Percentiles rank a stretch among this genome's conserved stretches.
phyloP scores from a whole-genome alignment of 2,888 invertebrate species.

The Nephrotoma appendiculata region DNA sequence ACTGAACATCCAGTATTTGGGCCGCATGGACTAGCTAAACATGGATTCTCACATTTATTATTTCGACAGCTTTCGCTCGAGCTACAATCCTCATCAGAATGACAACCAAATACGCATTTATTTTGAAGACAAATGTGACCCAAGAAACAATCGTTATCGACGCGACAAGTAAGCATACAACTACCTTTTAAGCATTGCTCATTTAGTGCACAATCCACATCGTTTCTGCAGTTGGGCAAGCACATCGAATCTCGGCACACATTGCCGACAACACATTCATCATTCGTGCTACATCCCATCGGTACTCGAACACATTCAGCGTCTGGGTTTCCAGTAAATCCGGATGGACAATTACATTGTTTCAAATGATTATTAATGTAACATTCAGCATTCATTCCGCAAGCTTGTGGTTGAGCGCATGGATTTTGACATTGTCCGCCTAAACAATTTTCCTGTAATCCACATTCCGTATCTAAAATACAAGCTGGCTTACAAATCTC shows the following conservation, averaged over 20 bases:
- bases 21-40: slow-evolving; percentile 62
- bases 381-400: slow-evolving; percentile 75
- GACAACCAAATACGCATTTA: slow-evolving; percentile 75
- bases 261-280: slow-evolving; percentile 56
- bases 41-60: slow-evolving; percentile 69
- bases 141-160: slow-evolving; percentile 84
- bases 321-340: slow-evolving; percentile 72
- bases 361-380: slow-evolving; percentile 54
- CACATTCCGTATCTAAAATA: slow-evolving; percentile 64
- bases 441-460: slow-evolving; percentile 59
- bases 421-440: slow-evolving; percentile 72
- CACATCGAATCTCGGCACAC: slow-evolving; percentile 73
- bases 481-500: slow-evolving; percentile 70
- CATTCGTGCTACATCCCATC: slow-evolving; percentile 51
- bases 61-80: slow-evolving; percentile 68
- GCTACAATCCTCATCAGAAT: slow-evolving; percentile 75
- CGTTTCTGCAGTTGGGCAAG: slow-evolving; percentile 55
- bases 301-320: slow-evolving; percentile 81
- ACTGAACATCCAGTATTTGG: slow-evolving; percentile 72
- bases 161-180: slow-evolving; percentile 75
- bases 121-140: slow-evolving; percentile 80
- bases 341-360: slow-evolving; percentile 68
- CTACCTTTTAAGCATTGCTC: slow-evolving; percentile 73
- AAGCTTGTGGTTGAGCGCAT: slow-evolving; percentile 58
- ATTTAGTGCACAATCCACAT: slow-evolving; percentile 76